These are phyloP conservation scores for Phasia obesa DNA, from an alignment of 2,888 invertebrate genomes.

Conservation along the genomic window DNA sequence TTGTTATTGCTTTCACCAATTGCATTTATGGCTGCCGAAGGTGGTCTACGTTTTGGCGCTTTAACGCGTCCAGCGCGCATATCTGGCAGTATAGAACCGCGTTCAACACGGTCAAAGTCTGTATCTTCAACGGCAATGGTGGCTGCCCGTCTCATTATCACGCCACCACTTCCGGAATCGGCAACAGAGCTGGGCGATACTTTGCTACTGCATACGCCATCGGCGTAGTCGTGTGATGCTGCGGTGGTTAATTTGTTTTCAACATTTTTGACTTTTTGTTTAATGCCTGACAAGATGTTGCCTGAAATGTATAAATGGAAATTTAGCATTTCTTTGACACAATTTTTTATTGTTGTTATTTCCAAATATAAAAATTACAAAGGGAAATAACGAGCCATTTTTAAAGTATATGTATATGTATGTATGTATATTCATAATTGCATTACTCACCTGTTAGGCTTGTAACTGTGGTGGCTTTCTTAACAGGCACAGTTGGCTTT, in stretches of 20 bases:
- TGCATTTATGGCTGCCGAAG: slow-evolving; percentile 83
- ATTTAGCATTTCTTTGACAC: neutral
- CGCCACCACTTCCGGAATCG: slow-evolving; percentile 75
- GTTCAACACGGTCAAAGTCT: slow-evolving; percentile 87
- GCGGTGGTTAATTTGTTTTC: slow-evolving; percentile 83
- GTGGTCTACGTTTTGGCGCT: slow-evolving; percentile 85
- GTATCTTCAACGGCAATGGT: slow-evolving; percentile 79
- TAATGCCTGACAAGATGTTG: slow-evolving; percentile 85
- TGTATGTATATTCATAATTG: no score
- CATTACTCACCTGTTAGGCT: slow-evolving; percentile 80
- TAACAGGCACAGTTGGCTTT: slow-evolving; percentile 87
- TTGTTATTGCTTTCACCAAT: slow-evolving; percentile 80
- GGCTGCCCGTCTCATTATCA: slow-evolving; percentile 77
- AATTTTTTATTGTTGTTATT: neutral
- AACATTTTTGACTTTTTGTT: slow-evolving; percentile 84
- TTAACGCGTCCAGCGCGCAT: slow-evolving; percentile 85
- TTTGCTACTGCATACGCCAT: slow-evolving; percentile 83
- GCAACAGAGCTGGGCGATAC: slow-evolving; percentile 72
- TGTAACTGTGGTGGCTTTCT: slow-evolving; percentile 87
- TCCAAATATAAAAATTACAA: no score
- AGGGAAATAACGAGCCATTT: no score
- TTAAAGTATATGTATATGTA: no score
- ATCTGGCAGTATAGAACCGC: slow-evolving; percentile 85
- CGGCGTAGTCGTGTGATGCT: slow-evolving; percentile 80
- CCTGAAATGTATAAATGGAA: slow-evolving; percentile 75